Percentiles rank a stretch among this genome's conserved stretches.
Evolutionary conservation across 2,113 vertebrate species (phyloP).

Genomic region (Urocynchramus pylzowi): DNA sequence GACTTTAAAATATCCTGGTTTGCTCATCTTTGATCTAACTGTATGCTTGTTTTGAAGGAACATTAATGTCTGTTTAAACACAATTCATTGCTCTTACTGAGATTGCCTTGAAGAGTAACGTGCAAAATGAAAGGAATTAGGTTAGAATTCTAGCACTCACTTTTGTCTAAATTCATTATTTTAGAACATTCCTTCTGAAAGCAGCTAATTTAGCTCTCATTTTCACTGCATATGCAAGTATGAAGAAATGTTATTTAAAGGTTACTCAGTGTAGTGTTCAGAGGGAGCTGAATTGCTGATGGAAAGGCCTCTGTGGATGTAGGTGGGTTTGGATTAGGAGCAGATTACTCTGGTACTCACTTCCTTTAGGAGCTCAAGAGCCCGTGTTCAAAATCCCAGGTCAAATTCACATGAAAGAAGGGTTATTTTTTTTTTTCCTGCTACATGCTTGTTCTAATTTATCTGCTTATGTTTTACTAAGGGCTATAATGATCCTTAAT

Average conservation of each 20-base stretch:
- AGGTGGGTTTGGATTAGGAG: neutral
- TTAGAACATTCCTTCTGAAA: neutral
- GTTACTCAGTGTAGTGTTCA: neutral
- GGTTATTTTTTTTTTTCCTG: neutral
- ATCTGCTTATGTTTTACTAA: constrained; percentile 34
- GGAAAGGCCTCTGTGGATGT: neutral
- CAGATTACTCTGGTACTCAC: accelerated
- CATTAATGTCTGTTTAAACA: neutral
- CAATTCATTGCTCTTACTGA: neutral
- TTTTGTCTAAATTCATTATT: neutral
- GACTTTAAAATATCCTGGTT: neutral
- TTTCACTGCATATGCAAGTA: neutral
- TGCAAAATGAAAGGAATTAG: neutral
- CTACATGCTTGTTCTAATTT: neutral
- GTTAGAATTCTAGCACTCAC: neutral
- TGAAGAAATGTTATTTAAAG: neutral
- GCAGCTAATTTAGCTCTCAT: neutral
- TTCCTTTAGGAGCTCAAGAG: neutral
- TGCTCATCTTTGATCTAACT: neutral
- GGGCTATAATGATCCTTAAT: constrained; percentile 31
- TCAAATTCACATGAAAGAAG: neutral
- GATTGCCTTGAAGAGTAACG: neutral
- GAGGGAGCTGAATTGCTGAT: neutral
- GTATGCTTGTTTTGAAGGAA: neutral
- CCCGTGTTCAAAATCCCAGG: neutral